Conservation (phyloP, 2,797 vertebrate species). For the Podarcis siculus region DNA sequence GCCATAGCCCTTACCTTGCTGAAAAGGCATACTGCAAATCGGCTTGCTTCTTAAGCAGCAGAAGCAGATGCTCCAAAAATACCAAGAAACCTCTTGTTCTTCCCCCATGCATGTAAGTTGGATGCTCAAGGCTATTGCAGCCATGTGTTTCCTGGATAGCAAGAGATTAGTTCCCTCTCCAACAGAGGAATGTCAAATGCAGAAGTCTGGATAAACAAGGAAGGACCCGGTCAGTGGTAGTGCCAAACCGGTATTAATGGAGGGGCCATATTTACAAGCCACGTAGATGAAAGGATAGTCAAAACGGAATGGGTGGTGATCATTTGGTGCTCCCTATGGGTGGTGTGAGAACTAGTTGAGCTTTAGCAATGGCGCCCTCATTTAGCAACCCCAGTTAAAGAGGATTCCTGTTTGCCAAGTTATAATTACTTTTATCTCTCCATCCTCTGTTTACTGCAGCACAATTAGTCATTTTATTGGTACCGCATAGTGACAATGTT, state of each 20-base stretch:
- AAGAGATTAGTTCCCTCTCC: background rate
- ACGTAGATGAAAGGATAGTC: background rate
- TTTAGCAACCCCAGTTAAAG: conserved; percentile 3
- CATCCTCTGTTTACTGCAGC: conserved; percentile 24
- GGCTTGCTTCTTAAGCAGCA: background rate
- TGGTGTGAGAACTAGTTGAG: background rate
- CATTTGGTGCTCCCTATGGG: background rate
- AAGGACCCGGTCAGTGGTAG: background rate
- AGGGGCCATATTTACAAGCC: background rate
- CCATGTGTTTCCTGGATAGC: background rate
- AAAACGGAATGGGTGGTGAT: background rate
- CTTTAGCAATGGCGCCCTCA: background rate
- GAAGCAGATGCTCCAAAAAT: background rate
- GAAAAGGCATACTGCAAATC: background rate
- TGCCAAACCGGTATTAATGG: background rate
- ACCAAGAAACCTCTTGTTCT: background rate
- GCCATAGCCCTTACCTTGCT: background rate
- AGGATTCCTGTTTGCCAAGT: conserved; percentile 40
- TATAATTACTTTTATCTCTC: conserved; percentile 39
- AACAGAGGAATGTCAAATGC: background rate
- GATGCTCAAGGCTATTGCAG: background rate
- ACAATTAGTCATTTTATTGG: conserved; percentile 45
- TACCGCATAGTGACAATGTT: conserved; percentile 7
- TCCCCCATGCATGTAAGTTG: background rate
- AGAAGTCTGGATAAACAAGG: background rate